phyloP scores from a whole-genome alignment of 2,797 vertebrate species.

The Danio jaintianensis region DNA sequence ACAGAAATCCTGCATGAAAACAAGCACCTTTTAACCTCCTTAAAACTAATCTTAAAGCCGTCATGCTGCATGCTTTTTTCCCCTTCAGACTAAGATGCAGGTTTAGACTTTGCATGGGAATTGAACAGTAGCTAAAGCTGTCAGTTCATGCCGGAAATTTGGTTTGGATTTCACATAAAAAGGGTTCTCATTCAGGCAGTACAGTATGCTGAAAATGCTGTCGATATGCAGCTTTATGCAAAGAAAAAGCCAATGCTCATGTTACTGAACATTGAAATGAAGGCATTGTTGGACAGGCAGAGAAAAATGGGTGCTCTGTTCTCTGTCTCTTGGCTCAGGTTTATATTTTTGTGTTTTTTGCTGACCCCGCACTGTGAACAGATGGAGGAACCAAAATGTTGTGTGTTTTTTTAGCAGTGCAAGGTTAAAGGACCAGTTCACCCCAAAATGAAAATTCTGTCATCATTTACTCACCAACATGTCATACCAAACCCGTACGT shows the following conservation, averaged over 20 bases:
- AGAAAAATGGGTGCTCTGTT: conserved; percentile 1
- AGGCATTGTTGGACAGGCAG: conserved; percentile 6
- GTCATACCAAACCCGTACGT: conserved; percentile 11
- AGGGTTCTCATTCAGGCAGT: neutral
- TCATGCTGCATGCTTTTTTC: conserved; percentile 13
- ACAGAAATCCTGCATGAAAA: conserved; percentile 66
- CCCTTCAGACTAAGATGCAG: neutral
- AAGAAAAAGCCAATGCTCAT: neutral
- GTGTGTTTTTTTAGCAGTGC: conserved; percentile 7
- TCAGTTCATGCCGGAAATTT: conserved; percentile 5
- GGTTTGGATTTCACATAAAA: conserved; percentile 33
- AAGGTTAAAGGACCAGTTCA: conserved; percentile 43
- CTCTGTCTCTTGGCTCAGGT: conserved; percentile 8
- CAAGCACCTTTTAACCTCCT: conserved; percentile 64
- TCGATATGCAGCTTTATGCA: conserved; percentile 9
- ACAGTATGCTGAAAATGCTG: conserved; percentile 2
- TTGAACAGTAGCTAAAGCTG: conserved; percentile 19
- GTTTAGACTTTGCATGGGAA: conserved; percentile 13
- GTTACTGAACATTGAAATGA: conserved; percentile 5
- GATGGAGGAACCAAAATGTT: neutral
- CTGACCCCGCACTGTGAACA: conserved; percentile 27
- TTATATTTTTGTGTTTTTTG: neutral
- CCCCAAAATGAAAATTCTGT: conserved; percentile 11
- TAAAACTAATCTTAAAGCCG: conserved; percentile 55
- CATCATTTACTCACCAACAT: conserved; percentile 3